Base-by-base conservation (phyloP, 2,113 vertebrate species). In the Hydropotes inermis region DNA sequence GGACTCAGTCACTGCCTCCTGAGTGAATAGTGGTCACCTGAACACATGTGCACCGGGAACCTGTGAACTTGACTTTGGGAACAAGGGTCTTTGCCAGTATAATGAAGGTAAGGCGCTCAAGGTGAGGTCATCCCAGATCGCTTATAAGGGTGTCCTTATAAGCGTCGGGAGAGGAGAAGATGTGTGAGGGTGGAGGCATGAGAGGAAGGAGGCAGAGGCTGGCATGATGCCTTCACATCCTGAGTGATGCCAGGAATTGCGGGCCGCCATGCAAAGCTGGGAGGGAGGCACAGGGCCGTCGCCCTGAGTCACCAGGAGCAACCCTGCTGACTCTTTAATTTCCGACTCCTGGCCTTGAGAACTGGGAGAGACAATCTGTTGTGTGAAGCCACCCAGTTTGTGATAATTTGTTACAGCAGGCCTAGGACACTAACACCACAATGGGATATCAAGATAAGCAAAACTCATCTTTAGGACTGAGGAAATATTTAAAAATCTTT, bases 161-260 rank as follows among this genome's bases (percentile, higher is more conserved):
- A 87, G 19, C 91, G 43, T 50, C 19, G 8, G 54, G 33, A 50
- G 30, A 82, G 39, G 30, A 50, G 12, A 88, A 87, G 36, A 27
- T 7, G 4, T 2, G 39, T 30, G 60, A 28, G 21, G 2, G 11
- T 0, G 30, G 27, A 52, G 17, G 1, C 21, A 13, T 2, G 11
- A 16, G 50, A 8, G 45, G 86, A 61, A 60, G n/a, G 17, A 82
- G 67, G 47, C 60, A 30, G 92, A 70, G 30, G 9, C 15, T 54
- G n/a, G 55, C 60, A 33, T 0, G 33, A 11, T 6, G 11, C 16
- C 0, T 9, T 13, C 4, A 67, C 28, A 67, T 79, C 76, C 61
- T 19, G 27, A 55, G 50, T 33, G 58, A 47, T 19, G 27, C 78
- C 30, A 25, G 33, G 27, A 25, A 12, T 9, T 28, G 58, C 2